phyloP scores from a whole-genome alignment of 2,888 invertebrate species.

The Archaeoteleia sp. region DNA sequence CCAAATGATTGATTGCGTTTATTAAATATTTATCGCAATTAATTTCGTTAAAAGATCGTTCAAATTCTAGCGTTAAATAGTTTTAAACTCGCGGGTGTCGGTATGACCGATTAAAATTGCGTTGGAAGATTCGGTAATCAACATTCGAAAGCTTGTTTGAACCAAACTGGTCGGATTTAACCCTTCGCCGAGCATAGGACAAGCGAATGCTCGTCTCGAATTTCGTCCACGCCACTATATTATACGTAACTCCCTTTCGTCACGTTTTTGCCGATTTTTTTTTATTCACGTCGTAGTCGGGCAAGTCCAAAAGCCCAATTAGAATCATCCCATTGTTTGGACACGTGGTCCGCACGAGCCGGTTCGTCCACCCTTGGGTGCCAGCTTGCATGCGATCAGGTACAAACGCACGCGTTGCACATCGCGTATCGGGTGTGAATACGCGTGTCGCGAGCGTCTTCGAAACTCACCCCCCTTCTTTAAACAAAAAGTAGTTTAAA shows the following conservation, averaged over 20 bases:
- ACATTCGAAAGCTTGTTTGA: conserved; percentile 1
- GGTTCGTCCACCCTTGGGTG: conserved; percentile 41
- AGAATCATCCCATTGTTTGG: conserved; percentile 73
- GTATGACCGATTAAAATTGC: no score
- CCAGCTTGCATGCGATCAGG: conserved; percentile 49
- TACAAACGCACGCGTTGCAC: conserved; percentile 34
- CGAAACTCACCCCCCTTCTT: conserved; percentile 20
- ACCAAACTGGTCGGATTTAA: conserved; percentile 46
- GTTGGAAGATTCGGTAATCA: conserved; percentile 6
- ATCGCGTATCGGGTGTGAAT: conserved; percentile 37
- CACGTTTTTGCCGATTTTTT: conserved; percentile 66
- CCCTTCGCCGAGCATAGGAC: conserved; percentile 39
- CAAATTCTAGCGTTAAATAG: no score
- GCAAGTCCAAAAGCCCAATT: conserved; percentile 71
- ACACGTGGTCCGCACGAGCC: conserved; percentile 74
- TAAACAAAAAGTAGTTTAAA: no score
- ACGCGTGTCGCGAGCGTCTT: conserved; percentile 33
- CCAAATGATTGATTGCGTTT: neutral
- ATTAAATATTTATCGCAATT: neutral
- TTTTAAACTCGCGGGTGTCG: no score
- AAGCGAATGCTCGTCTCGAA: conserved; percentile 33
- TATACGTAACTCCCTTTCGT: conserved; percentile 50
- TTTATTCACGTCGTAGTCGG: conserved; percentile 55
- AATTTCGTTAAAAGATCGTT: neutral
- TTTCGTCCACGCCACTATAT: conserved; percentile 30